Conservation (phyloP, 2,888 invertebrate species). For the Atethmia centrago region DNA sequence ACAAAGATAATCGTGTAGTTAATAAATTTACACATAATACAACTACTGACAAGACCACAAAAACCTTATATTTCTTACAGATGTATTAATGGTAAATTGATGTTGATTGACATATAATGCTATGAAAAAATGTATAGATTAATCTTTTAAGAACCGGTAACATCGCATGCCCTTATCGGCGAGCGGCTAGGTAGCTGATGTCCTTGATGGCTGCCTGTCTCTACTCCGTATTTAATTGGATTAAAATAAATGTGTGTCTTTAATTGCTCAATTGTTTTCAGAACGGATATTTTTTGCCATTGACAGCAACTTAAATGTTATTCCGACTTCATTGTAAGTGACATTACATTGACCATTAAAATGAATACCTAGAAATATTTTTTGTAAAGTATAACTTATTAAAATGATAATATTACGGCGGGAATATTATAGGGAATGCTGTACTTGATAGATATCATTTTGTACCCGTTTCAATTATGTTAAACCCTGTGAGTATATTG, state of each 20-base stretch:
- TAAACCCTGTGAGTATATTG: neutral
- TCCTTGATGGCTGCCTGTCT: slow-evolving; percentile 54
- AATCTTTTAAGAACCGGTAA: slow-evolving; percentile 64
- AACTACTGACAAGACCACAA: slow-evolving; percentile 55
- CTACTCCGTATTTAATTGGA: slow-evolving; percentile 58
- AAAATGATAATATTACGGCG: slow-evolving; percentile 8
- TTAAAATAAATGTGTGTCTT: slow-evolving; percentile 64
- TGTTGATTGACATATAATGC: slow-evolving; percentile 68
- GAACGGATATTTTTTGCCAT: slow-evolving; percentile 55
- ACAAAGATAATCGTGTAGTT: slow-evolving; percentile 62
- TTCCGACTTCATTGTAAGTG: slow-evolving; percentile 48
- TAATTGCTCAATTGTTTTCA: slow-evolving; percentile 68
- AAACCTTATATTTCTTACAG: slow-evolving; percentile 55
- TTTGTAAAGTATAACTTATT: slow-evolving; percentile 36
- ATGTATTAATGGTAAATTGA: slow-evolving; percentile 64
- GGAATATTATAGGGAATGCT: slow-evolving; percentile 15
- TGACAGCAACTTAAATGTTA: slow-evolving; percentile 32
- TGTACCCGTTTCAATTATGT: slow-evolving; percentile 12
- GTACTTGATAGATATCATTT: neutral
- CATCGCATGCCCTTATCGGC: slow-evolving; percentile 54
- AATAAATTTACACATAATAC: slow-evolving; percentile 70
- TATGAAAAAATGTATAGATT: slow-evolving; percentile 65
- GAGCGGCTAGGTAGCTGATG: slow-evolving; percentile 42
- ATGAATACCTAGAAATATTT: slow-evolving; percentile 32
- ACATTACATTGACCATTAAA: slow-evolving; percentile 59